Percentiles rank a stretch among this genome's conserved stretches.
Conservation (phyloP, 2,888 invertebrate genomes). For the Lochmaea capreae region DNA sequence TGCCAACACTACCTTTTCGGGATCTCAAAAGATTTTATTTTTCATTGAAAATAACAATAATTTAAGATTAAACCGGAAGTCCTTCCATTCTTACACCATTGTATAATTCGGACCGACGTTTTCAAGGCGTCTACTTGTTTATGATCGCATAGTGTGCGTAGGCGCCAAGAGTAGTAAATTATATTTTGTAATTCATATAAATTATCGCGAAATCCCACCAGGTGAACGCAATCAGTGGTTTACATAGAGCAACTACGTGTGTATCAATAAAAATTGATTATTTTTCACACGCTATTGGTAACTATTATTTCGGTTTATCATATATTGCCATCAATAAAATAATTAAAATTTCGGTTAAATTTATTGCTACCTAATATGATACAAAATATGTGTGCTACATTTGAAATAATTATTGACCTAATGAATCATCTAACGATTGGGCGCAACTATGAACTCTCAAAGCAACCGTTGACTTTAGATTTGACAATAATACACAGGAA, state of each 20-base stretch:
- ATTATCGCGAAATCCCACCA: constrained; percentile 6
- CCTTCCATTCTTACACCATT: not conserved
- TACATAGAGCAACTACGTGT: not conserved
- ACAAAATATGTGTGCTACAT: not conserved
- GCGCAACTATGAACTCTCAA: no score
- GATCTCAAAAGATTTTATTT: not conserved
- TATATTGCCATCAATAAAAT: not conserved
- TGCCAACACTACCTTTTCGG: not conserved
- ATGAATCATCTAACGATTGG: no score
- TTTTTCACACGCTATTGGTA: not conserved
- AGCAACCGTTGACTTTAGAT: no score
- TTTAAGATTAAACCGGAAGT: not conserved
- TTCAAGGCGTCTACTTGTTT: constrained; percentile 3
- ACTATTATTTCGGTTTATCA: not conserved
- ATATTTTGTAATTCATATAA: constrained; percentile 3
- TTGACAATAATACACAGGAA: no score
- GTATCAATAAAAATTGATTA: not conserved
- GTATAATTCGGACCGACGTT: not conserved
- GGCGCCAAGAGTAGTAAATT: not conserved
- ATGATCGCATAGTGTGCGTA: not conserved
- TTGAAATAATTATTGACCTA: not conserved
- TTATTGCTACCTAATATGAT: not conserved
- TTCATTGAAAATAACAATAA: not conserved
- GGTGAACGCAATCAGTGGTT: not conserved
- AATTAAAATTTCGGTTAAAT: not conserved